phyloP scores from a whole-genome alignment of 2,113 vertebrate genomes.

The Mirounga angustirostris region DNA sequence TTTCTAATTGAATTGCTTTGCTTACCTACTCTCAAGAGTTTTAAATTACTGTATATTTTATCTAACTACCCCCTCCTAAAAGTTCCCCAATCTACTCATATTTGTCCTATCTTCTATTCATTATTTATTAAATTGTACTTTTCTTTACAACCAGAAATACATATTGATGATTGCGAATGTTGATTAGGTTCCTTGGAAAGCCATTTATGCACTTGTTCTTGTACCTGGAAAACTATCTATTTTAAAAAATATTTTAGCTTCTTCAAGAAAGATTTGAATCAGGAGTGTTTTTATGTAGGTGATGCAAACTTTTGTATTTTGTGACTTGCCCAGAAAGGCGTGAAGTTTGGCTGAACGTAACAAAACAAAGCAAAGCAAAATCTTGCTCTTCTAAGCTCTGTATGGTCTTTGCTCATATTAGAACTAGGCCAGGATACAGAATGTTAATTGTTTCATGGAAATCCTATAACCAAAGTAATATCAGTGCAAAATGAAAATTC shows the following conservation, averaged over 20 bases:
- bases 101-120: conserved; percentile 35
- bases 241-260: neutral
- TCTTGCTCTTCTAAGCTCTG: neutral
- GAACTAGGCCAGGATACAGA: neutral
- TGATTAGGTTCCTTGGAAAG: conserved; percentile 16
- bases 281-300: conserved; percentile 26
- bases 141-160: conserved; percentile 68
- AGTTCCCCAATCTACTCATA: conserved; percentile 9
- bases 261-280: neutral
- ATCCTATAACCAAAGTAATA: neutral
- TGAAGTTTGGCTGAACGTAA: neutral
- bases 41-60: conserved; percentile 20
- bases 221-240: neutral
- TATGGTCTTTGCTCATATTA: conserved; percentile 9
- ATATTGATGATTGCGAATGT: conserved; percentile 24
- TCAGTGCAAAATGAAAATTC: neutral
- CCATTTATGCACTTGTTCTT: neutral
- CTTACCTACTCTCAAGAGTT: neutral
- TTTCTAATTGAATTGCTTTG: conserved; percentile 9
- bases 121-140: conserved; percentile 62
- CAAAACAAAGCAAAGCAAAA: neutral
- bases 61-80: neutral
- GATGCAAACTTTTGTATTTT: conserved; percentile 54
- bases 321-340: neutral
- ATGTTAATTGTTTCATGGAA: neutral